Base-by-base conservation (phyloP, 2,888 invertebrate genomes). In the Agelastica alni region DNA sequence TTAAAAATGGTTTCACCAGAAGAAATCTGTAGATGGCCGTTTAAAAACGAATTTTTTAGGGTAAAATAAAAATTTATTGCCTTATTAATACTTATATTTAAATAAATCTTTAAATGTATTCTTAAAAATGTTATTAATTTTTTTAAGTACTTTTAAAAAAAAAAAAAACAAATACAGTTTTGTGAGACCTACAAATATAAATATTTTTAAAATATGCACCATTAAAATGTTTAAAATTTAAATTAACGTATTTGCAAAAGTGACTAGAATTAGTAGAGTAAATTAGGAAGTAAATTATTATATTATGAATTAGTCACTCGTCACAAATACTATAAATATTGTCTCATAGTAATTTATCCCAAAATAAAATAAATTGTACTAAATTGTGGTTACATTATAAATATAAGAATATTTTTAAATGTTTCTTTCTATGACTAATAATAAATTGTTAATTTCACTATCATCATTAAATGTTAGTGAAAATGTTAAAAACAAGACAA, bases 281-380 rank as follows among this genome's bases (percentile, higher is more conserved):
- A 60, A 56, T 43, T 51, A 55, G 37, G 56, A 63, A 56, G 62
- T 61, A 68, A 56, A 54, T 46, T 37, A 18, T 39, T 56, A 41
- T n/a, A n/a, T 52, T 44, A 34, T 41, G 54, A 36, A 36, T 56
- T 57, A 56, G 67, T 66, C 67, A 66, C 62, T 62, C 58, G 55
- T 64, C 62, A 68, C 69, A 69, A 69, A 67, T 67, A 68, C 66
- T 65, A 68, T 68, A n/a, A n/a, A n/a, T n/a, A 69, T 69, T 71
- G 69, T 71, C 71, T 68, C 62, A 61, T 58, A 63, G 63, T 62
- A 60, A 60, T 56, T 60, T 53, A 48, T 49, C 39, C 43, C 48
- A 44, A 52, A 49, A 54, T 55, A 65, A 60, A 62, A 53, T 59
- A 63, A 66, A 66, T 70, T 68, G 68, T 69, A 70, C 68, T 69